phyloP scores from a whole-genome alignment of 1,140 invertebrate genomes.

The Semibalanus balanoides region DNA sequence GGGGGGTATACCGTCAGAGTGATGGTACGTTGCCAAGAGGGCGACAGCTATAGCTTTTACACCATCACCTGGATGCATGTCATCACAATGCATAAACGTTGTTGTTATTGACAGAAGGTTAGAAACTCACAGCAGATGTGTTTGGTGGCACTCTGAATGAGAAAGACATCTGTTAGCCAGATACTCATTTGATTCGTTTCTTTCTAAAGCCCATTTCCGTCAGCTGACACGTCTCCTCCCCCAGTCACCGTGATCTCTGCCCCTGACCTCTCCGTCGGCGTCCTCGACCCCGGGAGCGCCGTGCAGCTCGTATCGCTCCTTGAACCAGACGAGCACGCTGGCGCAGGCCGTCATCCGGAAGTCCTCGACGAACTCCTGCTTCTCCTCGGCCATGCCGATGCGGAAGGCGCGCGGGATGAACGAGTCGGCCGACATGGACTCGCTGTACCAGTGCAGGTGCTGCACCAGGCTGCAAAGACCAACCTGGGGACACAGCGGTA shows the following conservation, averaged over 20 bases:
- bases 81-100: too few species aligned
- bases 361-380: conserved; percentile 73
- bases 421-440: neutral
- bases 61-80: too few species aligned
- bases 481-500: neutral
- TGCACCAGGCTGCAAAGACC: neutral
- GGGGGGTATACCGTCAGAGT: too few species aligned
- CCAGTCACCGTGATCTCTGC: neutral
- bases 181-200: too few species aligned
- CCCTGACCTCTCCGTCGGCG: neutral
- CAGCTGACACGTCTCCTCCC: neutral
- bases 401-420: conserved; percentile 5
- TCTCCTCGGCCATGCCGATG: conserved; percentile 47
- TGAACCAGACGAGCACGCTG: conserved; percentile 58
- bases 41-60: too few species aligned
- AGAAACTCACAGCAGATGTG: neutral
- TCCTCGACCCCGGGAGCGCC: neutral
- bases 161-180: too few species aligned
- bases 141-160: neutral
- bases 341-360: conserved; percentile 74
- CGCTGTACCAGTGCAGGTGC: neutral
- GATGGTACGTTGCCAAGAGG: too few species aligned
- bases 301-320: neutral
- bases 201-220: neutral
- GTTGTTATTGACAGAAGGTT: neutral